Evolutionary conservation across 2,797 vertebrate genomes (phyloP), one percentile per base, ranked within the genome.

Genomic region (Poecilia picta): DNA sequence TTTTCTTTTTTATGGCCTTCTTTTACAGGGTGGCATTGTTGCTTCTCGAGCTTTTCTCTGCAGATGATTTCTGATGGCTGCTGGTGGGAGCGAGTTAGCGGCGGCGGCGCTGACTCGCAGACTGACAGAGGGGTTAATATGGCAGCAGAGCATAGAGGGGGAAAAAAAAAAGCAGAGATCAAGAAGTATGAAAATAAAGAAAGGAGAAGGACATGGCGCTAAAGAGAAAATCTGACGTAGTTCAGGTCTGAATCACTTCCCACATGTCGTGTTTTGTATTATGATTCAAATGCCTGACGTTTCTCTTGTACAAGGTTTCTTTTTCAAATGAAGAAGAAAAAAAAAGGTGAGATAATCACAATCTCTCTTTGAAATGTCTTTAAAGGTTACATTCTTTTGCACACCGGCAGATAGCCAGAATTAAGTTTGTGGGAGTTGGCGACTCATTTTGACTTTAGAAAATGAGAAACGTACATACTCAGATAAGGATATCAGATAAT

Each of bases 41-140:
- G 81, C 70, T 75, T 73, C 76, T 79, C 41, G 36, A 46, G 46
- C 59, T 72, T 77, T 51, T 74, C 74, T 82, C 77, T 51, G 55
- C 77, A 57, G 43, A 76, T 33, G 73, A 86, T 73, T 79, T 72
- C 72, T 74, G 87, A 89, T 91, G 70, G 82, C 78, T 59, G 76
- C 62, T 66, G 53, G 76, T 81, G 49, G 53, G 51, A 74, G 57
- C 45, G 72, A 45, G 74, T 71, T 68, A 25, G 76, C 5, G 47
- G 53, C 47, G 79, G 76, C 80, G 68, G 88, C 51, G 83, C 33
- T 31, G 82, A 68, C 85, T 81, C 41, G 80, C 82, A 53, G 33
- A 57, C 39, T 75, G 73, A 86, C 81, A 75, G 81, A 88, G 82
- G 89, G 87, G 88, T 88, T 86, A 87, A 91, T 88, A 36, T 86